phyloP scores from a whole-genome alignment of 2,797 vertebrate genomes.

The Enteromius thamalakanensis region DNA sequence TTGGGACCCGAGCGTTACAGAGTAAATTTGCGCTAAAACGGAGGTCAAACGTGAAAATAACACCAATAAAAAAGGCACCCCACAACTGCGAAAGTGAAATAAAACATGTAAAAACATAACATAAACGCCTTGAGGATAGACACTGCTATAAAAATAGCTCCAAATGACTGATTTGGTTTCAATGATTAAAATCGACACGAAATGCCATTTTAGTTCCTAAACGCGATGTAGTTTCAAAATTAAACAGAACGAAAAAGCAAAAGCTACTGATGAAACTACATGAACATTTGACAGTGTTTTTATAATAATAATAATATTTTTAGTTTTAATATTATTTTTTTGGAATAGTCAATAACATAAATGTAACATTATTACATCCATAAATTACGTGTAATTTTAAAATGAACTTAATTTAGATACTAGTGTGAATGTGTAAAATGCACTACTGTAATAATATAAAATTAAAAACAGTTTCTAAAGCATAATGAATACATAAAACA shows the following conservation, averaged over 20 bases:
- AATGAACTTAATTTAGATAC: background rate
- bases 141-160: background rate
- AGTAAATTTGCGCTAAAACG: background rate
- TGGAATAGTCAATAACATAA: background rate
- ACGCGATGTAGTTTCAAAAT: background rate
- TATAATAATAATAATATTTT: no score
- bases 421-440: background rate
- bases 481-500: background rate
- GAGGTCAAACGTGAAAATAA: constrained; percentile 12
- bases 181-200: background rate
- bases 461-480: background rate
- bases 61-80: background rate
- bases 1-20: background rate
- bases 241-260: background rate
- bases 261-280: background rate
- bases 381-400: background rate
- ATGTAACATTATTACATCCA: background rate
- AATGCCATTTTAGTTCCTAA: background rate
- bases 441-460: background rate
- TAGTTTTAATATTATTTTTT: background rate
- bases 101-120: constrained; percentile 61
- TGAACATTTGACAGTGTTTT: background rate
- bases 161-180: background rate
- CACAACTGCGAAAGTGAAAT: background rate
- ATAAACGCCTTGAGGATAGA: background rate